phyloP scores from a whole-genome alignment of 2,888 invertebrate genomes.

The Lycocerus yunnanus region DNA sequence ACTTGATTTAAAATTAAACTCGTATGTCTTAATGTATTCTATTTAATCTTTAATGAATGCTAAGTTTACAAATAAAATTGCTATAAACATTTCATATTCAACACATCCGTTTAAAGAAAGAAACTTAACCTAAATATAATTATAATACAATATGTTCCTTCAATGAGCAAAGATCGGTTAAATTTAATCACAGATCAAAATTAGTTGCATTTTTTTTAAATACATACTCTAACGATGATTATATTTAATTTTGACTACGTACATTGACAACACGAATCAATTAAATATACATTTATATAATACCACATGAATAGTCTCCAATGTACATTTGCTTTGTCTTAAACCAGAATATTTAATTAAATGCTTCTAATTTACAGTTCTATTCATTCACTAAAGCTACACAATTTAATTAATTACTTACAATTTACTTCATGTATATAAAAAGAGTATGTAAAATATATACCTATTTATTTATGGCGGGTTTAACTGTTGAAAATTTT shows the following conservation, averaged over 20 bases:
- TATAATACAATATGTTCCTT: conserved; percentile 1
- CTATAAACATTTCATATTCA: background rate
- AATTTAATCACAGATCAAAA: conserved; percentile 27
- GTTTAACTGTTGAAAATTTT: background rate
- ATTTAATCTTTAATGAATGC: background rate
- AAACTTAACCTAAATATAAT: background rate
- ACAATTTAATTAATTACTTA: background rate
- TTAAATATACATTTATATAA: conserved; percentile 1
- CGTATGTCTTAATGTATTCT: background rate
- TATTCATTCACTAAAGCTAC: background rate
- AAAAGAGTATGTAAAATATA: conserved; percentile 24
- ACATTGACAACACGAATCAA: background rate
- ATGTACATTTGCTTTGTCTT: background rate
- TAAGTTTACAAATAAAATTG: background rate
- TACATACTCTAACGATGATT: background rate
- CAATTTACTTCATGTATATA: conserved; percentile 5
- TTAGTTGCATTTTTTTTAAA: background rate
- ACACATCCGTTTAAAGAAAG: background rate
- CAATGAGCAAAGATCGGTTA: conserved; percentile 27
- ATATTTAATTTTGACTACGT: background rate
- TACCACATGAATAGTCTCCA: background rate
- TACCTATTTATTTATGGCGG: background rate
- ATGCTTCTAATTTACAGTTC: background rate
- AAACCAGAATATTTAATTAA: background rate
- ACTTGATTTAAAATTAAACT: background rate